Evolutionary conservation across 92 coral and sea anemone genomes (phyloP), one percentile per base, ranked within the genome.

Genomic region (Blastomussa wellsi): DNA sequence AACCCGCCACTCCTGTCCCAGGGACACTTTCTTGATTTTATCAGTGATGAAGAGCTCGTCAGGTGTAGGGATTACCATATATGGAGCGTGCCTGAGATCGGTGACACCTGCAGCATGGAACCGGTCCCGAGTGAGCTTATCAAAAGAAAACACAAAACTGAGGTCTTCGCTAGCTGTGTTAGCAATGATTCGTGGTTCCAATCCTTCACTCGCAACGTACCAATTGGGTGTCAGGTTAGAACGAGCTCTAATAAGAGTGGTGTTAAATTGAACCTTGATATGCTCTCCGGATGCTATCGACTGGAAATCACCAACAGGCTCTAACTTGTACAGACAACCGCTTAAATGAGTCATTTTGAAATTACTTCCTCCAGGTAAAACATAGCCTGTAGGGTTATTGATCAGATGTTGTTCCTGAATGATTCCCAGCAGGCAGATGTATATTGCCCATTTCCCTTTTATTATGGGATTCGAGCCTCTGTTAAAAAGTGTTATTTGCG

Each of bases 161-260:
- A 94, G 76, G 42, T 86, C 94, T 82, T 92, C 98, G 12, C 88
- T 91, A n/a, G 85, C 69, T 24, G 98, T 94, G 74, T 79, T 92
- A n/a, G 59, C 80, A 35, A 94, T 76, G 31, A 87, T 87, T 51
- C 76, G 76, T 4, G 98, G 80, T 39, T 77, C 62, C 39, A 94
- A 77, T 28, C 92, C 88, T n/a, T 88, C 84, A 39, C 93, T 87
- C 31, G 94, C 90, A 33, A 94, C 70, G 59, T 94, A 94, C 95
- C 95, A 94, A 68, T 92, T 92, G 4, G 98, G 95, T 92, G 91
- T 90, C 28, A 90, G 39, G 65, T 94, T 95, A 22, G 95, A 86
- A 11, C 93, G 80, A 6, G 95, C 92, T 2, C 91, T 95, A 17
- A 91, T 57, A 36, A 87, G 81, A 4, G 76, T 69, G 73, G 90